Percentiles rank a stretch among this genome's conserved stretches.
These are phyloP conservation scores for Sarcophaga carnaria DNA, from an alignment of 2,888 invertebrate genomes.

Conservation along the genomic window DNA sequence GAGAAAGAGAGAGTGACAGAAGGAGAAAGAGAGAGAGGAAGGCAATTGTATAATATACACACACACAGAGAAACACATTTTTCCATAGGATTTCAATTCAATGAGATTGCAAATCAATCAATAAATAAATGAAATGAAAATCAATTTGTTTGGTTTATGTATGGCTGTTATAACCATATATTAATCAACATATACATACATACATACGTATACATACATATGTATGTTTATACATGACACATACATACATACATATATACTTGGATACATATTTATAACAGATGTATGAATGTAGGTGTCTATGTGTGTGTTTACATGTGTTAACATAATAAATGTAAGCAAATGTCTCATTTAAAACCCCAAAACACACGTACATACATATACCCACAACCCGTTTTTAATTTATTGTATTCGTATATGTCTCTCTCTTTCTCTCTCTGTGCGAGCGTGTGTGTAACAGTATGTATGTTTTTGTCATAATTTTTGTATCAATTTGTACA, in stretches of 20 bases:
- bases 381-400: no score
- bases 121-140: conserved; percentile 68
- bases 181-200: background rate
- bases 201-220: background rate
- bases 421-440: no score
- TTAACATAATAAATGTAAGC: conserved; percentile 59
- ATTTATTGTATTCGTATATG: no score
- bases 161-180: conserved; percentile 14
- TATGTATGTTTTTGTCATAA: conserved; percentile 26
- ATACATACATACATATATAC: background rate
- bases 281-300: background rate
- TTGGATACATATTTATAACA: background rate
- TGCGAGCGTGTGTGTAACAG: no score
- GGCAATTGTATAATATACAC: background rate
- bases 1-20: conserved; percentile 1
- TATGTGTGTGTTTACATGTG: conserved; percentile 1
- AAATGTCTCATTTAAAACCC: conserved; percentile 53
- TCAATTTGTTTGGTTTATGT: conserved; percentile 63
- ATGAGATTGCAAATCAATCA: conserved; percentile 66
- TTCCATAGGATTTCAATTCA: conserved; percentile 41
- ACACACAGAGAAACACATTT: background rate
- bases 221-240: no score
- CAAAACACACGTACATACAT: conserved; percentile 11
- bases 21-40: conserved; percentile 27
- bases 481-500: conserved; percentile 38